Conservation (phyloP, 2,888 invertebrate genomes). For the Smittia aterrima region DNA sequence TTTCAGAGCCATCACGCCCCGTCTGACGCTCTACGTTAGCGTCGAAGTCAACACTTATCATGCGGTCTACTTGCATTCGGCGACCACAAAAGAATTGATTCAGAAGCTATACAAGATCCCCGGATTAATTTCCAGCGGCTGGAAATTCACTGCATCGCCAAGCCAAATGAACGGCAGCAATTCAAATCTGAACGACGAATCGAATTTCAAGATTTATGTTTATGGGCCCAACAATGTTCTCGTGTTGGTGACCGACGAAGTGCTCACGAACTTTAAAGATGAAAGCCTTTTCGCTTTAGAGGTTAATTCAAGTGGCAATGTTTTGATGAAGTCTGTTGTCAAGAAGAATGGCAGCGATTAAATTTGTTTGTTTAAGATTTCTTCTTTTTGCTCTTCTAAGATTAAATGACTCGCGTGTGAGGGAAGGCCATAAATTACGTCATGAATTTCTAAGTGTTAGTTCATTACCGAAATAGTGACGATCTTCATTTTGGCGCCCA, state of each 20-base stretch:
- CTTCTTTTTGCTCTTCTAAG: neutral
- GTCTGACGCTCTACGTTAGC: constrained; percentile 80
- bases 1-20: constrained; percentile 66
- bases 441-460: too few relatives aligned
- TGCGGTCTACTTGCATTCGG: constrained; percentile 74
- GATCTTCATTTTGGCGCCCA: too few relatives aligned
- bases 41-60: constrained; percentile 68
- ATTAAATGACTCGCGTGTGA: neutral
- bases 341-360: constrained; percentile 46
- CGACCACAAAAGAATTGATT: constrained; percentile 65
- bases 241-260: constrained; percentile 79
- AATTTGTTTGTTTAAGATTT: neutral
- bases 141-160: constrained; percentile 48
- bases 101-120: constrained; percentile 64
- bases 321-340: constrained; percentile 55
- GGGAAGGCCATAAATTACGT: neutral
- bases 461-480: too few relatives aligned
- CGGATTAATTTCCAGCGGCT: constrained; percentile 49
- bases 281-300: constrained; percentile 70
- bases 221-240: constrained; percentile 83
- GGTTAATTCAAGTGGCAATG: constrained; percentile 54
- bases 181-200: constrained; percentile 56
- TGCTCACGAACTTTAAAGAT: constrained; percentile 79
- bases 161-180: constrained; percentile 47
- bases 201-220: constrained; percentile 64